phyloP scores from a whole-genome alignment of 2,888 invertebrate genomes.

The Erebia ligea region DNA sequence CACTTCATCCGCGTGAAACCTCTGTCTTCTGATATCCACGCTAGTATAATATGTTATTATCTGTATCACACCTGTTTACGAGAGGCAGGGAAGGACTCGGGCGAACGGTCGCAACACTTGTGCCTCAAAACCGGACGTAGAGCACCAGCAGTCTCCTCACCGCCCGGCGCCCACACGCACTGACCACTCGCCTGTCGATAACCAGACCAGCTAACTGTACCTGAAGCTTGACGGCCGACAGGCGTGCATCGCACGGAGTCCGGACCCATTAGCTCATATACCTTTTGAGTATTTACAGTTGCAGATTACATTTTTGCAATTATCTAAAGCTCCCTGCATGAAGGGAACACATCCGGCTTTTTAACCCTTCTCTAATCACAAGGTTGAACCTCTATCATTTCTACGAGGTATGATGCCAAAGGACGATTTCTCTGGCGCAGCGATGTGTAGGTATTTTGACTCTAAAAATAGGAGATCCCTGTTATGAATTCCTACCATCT shows the following conservation, averaged over 20 bases:
- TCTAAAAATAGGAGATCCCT: too few species aligned
- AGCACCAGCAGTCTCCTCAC: background rate
- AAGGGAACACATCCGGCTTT: background rate
- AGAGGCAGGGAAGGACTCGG: background rate
- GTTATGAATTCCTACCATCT: too few species aligned
- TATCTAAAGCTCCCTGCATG: background rate
- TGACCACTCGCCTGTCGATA: background rate
- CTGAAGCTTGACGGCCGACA: background rate
- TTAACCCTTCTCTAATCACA: background rate
- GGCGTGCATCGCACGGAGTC: background rate
- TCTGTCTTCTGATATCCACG: background rate
- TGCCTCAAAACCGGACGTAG: too few species aligned
- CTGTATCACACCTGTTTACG: background rate
- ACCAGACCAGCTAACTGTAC: background rate
- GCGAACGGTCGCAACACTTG: background rate
- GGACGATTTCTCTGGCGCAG: too few species aligned
- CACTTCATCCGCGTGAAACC: too few species aligned
- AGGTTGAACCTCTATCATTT: background rate
- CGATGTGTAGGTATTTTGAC: too few species aligned
- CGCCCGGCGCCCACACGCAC: background rate
- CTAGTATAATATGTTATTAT: background rate
- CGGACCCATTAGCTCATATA: background rate
- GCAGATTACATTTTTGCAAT: background rate
- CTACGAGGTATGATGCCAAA: too few species aligned
- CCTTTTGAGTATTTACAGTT: background rate